phyloP scores from a whole-genome alignment of 2,888 invertebrate genomes.

The Dysmachus trigonus region DNA sequence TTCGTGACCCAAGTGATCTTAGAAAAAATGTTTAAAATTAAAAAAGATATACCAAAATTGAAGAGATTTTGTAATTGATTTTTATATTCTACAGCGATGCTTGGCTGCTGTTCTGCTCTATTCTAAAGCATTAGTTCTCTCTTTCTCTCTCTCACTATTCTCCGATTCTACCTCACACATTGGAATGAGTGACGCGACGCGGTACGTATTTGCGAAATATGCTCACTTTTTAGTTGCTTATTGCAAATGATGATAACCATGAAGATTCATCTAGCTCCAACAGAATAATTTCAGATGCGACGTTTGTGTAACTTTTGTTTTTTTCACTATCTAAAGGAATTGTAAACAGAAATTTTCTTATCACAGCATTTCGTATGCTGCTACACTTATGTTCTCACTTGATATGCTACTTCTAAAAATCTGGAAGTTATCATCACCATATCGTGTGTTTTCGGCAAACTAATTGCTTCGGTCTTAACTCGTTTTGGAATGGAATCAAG shows the following conservation, averaged over 20 bases:
- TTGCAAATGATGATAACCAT: neutral
- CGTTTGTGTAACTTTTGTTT: neutral
- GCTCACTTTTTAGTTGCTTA: neutral
- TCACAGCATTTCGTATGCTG: neutral
- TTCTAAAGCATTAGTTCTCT: constrained; percentile 19
- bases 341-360: neutral
- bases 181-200: neutral
- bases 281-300: neutral
- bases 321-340: neutral
- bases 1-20: constrained; percentile 31
- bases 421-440: neutral
- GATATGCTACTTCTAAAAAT: neutral
- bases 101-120: constrained; percentile 17
- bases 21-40: constrained; percentile 38
- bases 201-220: neutral
- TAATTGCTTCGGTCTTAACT: neutral
- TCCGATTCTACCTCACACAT: neutral
- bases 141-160: neutral
- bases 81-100: constrained; percentile 16
- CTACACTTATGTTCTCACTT: neutral
- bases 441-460: neutral
- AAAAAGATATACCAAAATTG: constrained; percentile 22
- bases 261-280: neutral
- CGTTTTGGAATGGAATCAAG: neutral
- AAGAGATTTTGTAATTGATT: constrained; percentile 1